Evolutionary conservation across 2,797 vertebrate species (phyloP).

Genomic region (Galago senegalensis): DNA sequence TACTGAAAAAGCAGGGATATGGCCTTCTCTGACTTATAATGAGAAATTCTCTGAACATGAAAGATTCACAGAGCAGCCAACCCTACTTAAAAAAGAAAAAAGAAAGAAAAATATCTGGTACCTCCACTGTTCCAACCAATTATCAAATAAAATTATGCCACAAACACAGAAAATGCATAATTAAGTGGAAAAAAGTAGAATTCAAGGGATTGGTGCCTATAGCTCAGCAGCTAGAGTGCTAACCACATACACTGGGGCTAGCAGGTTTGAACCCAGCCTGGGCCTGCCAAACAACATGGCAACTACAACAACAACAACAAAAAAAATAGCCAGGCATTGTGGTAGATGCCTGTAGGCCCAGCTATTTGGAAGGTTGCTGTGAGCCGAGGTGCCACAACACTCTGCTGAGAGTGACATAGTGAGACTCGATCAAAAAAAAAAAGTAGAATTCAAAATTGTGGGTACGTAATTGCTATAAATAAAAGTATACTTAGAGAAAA

Average conservation of each 20-base stretch:
- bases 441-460: slow-evolving; percentile 17
- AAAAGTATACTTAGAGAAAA: not conserved
- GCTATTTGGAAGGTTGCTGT: no score
- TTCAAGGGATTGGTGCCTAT: no score
- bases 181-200: not conserved
- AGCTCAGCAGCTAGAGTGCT: no score
- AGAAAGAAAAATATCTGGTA: not conserved
- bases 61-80: not conserved
- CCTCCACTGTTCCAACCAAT: not conserved
- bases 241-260: no score
- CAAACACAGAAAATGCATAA: not conserved
- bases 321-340: no score
- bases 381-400: no score
- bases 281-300: no score
- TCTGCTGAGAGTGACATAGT: no score
- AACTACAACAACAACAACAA: no score
- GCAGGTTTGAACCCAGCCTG: no score
- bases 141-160: slow-evolving; percentile 27
- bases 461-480: not conserved
- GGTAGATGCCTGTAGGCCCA: no score
- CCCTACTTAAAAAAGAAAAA: not conserved
- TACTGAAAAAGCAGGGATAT: not conserved
- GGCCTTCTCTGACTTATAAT: not conserved
- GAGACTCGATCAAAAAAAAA: not conserved
- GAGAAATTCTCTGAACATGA: slow-evolving; percentile 19